Conservation (phyloP, 2,113 vertebrate genomes). For the Trinectes maculatus region DNA sequence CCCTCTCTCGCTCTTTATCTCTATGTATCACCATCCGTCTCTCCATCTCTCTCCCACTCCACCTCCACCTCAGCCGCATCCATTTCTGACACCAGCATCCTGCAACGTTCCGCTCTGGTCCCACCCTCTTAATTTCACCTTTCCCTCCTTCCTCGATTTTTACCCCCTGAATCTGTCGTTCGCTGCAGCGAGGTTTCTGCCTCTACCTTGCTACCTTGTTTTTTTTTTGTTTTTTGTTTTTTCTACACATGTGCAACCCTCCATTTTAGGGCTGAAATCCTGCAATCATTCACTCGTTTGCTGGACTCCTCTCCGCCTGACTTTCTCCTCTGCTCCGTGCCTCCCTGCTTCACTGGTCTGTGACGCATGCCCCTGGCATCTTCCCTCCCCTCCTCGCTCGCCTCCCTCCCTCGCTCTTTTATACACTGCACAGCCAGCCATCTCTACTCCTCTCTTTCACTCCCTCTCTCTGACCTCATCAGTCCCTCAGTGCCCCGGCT, state of each 20-base stretch:
- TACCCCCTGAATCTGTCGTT: constrained; percentile 45
- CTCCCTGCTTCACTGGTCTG: constrained; percentile 72
- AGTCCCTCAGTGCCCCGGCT: constrained; percentile 57
- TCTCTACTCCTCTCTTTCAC: constrained; percentile 47
- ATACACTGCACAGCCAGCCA: constrained; percentile 69
- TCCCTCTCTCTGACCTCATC: constrained; percentile 68
- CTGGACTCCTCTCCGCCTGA: constrained; percentile 58
- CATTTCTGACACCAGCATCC: constrained; percentile 28
- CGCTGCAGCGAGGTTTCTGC: constrained; percentile 22
- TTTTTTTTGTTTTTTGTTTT: constrained; percentile 15
- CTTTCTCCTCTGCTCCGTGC: constrained; percentile 58
- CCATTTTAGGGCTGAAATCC: constrained; percentile 68
- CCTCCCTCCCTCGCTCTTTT: constrained; percentile 62
- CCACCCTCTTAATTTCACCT: constrained; percentile 52
- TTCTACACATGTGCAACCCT: constrained; percentile 32
- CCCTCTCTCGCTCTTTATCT: constrained; percentile 65
- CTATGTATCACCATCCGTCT: constrained; percentile 62
- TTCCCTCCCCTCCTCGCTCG: constrained; percentile 22
- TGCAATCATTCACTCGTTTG: constrained; percentile 78
- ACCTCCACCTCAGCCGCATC: constrained; percentile 4
- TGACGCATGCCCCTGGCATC: constrained; percentile 65
- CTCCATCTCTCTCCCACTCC: constrained; percentile 19
- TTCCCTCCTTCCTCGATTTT: constrained; percentile 27
- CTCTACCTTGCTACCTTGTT: not conserved
- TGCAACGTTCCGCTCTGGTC: constrained; percentile 33